Evolutionary conservation across 2,888 invertebrate species (phyloP).

Genomic region (Latheticus oryzae): DNA sequence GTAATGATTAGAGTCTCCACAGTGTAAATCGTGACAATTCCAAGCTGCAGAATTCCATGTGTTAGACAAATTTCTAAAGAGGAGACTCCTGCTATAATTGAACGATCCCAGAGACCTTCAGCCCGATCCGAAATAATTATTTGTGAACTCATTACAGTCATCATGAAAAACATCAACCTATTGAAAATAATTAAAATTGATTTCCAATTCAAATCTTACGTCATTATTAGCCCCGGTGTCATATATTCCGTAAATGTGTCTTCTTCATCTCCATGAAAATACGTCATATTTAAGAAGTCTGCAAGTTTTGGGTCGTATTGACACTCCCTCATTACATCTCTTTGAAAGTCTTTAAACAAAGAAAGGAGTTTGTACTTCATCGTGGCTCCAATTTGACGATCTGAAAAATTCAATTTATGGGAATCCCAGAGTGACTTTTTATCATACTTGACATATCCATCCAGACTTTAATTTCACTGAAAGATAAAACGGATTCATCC

Average conservation of each 20-base stretch:
- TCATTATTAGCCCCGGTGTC: constrained; percentile 85
- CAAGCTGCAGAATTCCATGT: constrained; percentile 81
- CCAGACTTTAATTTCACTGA: constrained; percentile 76
- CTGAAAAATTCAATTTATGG: constrained; percentile 68
- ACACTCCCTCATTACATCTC: constrained; percentile 74
- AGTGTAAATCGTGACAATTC: constrained; percentile 72
- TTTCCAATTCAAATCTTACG: constrained; percentile 69
- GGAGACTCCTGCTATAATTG: constrained; percentile 86
- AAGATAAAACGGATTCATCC: constrained; percentile 68
- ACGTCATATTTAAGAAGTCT: constrained; percentile 74
- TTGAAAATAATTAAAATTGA: constrained; percentile 43
- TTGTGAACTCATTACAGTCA: constrained; percentile 84
- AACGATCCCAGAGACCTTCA: constrained; percentile 90
- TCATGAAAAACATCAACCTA: constrained; percentile 88
- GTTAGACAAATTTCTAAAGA: constrained; percentile 84
- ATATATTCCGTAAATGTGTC: constrained; percentile 83
- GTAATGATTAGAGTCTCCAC: constrained; percentile 72
- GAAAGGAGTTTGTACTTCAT: constrained; percentile 77
- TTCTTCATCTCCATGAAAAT: constrained; percentile 74
- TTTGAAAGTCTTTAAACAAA: constrained; percentile 76
- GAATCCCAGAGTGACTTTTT: no score
- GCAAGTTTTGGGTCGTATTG: constrained; percentile 70
- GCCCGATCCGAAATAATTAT: constrained; percentile 83
- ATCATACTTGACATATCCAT: constrained; percentile 83
- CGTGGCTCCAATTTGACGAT: constrained; percentile 84